Evolutionary conservation across 2,888 invertebrate genomes (phyloP).

Genomic region (Drosophila neonasuta): DNA sequence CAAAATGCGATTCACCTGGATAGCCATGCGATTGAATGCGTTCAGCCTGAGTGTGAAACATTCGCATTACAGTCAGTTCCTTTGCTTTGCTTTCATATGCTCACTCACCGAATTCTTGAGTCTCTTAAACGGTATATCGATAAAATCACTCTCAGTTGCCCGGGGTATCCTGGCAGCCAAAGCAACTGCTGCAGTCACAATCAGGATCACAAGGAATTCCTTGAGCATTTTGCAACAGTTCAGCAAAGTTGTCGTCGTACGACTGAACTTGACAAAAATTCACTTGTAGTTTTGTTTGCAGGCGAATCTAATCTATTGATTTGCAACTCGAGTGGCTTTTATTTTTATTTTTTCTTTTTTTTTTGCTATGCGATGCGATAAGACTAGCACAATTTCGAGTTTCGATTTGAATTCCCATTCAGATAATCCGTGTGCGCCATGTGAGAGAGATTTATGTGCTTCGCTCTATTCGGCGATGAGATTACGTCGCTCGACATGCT

Average conservation of each 20-base stretch:
- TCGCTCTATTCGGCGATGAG: slow-evolving; percentile 16
- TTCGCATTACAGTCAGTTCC: too few species aligned
- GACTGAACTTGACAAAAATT: slow-evolving; percentile 38
- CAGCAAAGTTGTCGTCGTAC: neutral
- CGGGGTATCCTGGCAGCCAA: slow-evolving; percentile 32
- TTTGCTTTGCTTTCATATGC: too few species aligned
- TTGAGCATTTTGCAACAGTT: slow-evolving; percentile 43
- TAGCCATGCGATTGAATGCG: slow-evolving; percentile 82
- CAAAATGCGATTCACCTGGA: slow-evolving; percentile 87
- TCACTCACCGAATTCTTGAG: slow-evolving; percentile 63
- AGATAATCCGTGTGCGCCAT: slow-evolving; percentile 32
- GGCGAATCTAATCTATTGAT: slow-evolving; percentile 55
- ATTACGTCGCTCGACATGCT: slow-evolving; percentile 6
- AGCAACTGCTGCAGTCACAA: slow-evolving; percentile 14
- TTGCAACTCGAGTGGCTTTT: slow-evolving; percentile 24
- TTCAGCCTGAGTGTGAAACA: slow-evolving; percentile 57
- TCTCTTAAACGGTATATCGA: slow-evolving; percentile 68
- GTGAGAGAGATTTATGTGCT: slow-evolving; percentile 34
- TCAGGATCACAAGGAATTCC: slow-evolving; percentile 30
- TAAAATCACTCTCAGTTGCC: slow-evolving; percentile 25
- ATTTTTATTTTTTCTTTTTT: slow-evolving; percentile 22
- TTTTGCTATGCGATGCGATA: slow-evolving; percentile 17
- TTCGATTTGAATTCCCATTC: neutral
- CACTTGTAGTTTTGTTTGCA: neutral
- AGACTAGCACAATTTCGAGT: slow-evolving; percentile 2